Evolutionary conservation across 2,888 invertebrate genomes (phyloP), one percentile per base, ranked within the genome.

Genomic region (Rhagonycha lutea): DNA sequence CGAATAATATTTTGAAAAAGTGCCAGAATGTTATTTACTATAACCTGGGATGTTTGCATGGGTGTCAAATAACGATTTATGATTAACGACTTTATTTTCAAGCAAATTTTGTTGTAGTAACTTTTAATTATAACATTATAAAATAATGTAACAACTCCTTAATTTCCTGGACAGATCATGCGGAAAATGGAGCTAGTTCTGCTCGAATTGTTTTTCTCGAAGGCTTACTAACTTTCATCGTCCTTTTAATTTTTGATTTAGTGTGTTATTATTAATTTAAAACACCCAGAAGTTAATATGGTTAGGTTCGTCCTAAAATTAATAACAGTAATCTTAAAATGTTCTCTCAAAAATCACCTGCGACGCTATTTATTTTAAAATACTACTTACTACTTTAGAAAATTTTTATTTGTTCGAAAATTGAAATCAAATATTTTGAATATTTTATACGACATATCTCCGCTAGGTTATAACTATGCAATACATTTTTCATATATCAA

Each of bases 11-110:
- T 14, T 68, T 74, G 61, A 68, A 74, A 74, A 68, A 28, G 12
- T 72, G 75, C 75, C 72, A 75, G 28, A 75, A 72, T 65, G 60
- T 69, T 65, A 63, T 69, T 72, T 72, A 23, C 26, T 65, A 23
- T 26, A 65, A 24, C 62, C 69, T 72, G 65, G 72, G 67, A 70
- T 70, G 68, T 70, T 74, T 68, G 74, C 70, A 74, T 18, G 14
- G 26, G 14, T 71, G 61, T 74, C 74, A 74, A 74, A 74, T 68
- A 2, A 47, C 62, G 32, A 72, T 65, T 60, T 65, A 65, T 72
- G 60, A 67, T 26, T 67, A 63, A 67, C 65, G 65, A 47, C 71
- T 63, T 71, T 65, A 72, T 72, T 72, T 72, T 63, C 61, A 26
- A 60, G 60, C 71, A 60, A 26, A 67, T 72, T 65, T 67, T 47